Base-by-base conservation (phyloP, 2,113 vertebrate genomes). In the Symphodus melops region DNA sequence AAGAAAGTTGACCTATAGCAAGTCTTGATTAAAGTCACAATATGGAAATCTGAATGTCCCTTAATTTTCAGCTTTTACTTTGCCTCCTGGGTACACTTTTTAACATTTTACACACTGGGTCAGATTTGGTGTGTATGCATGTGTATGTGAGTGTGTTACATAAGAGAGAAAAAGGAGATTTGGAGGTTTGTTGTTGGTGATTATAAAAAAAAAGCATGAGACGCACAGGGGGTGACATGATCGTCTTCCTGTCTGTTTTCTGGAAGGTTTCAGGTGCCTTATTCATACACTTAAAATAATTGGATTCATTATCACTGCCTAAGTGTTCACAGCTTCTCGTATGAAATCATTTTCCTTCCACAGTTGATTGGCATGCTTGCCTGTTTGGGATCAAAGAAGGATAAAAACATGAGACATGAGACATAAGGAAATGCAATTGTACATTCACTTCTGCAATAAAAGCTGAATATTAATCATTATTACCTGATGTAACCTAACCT, bases 1-100 rank as follows among this genome's bases (percentile, higher is more conserved):
- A 36, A 52, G 37, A 23, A 64, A 72, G 36, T 55, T 81, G 78
- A 86, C 55, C 77, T 81, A 76, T 58, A 70, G 48, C 20, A 33
- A 60, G 39, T 56, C 21, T 37, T 52, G 37, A 76, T 75, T 81
- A 49, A 67, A 61, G 57, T 11, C 21, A 61, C 52, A 28, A 46
- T 48, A 13, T 7, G 46, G 14, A 19, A 36, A 55, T 55, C 52
- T 5, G 46, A 17, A 65, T 5, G 5, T 55, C 19, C 3, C 54
- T 8, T 52, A 67, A 58, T 61, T n/a, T 60, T 10, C 11, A 55
- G 44, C 2, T 56, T 37, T 49, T 56, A 4, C 17, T 44, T 70
- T 53, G 11, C 68, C 2, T 16, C 46, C 3, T 10, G 28, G 28
- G 28, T 28, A 28, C 28, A 28, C 28, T 28, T 28, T 28, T 28